Base-by-base conservation (phyloP, 2,888 invertebrate species). In the Mythimna vitellina region DNA sequence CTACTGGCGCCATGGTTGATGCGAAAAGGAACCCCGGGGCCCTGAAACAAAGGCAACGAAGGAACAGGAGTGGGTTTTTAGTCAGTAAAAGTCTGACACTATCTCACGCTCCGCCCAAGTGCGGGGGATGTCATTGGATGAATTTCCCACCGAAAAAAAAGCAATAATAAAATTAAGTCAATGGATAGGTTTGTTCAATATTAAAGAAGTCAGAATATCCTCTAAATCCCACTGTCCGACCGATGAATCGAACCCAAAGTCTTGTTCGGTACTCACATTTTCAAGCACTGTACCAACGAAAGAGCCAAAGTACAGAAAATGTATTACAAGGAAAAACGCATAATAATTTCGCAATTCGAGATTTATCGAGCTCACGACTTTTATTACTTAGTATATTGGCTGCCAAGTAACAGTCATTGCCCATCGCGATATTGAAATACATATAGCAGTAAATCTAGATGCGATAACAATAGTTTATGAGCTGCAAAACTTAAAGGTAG, bases 401-500 rank as follows among this genome's bases (percentile, higher is more conserved):
- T 22, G 58, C 35, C 29, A 63, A 60, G 61, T 61, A 90, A 89
- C 79, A 79, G 73, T 78, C 81, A 81, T 90, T 88, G 87, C 85
- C 78, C 84, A 88, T 86, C 60, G 71, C 82, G 67, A 63, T 63
- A 77, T 74, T 68, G 67, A 77, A 73, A 75, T 83, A 78, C 74
- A 71, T 66, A 65, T 67, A 68, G 70, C 71, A 66, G 65, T 42
- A 82, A 83, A 83, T 72, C 51, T 78, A n/a, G 60, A 29, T 10
- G 54, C 78, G 72, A 84, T 81, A 81, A 81, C 73, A 62, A 7
- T 10, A 35, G 49, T 80, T 83, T 80, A 80, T 83, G 76, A 32
- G 61, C 58, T 70, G 38, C 20, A 57, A 73, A 70, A 83, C 17
- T 56, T 7, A 58, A 56, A 14, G 8, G 38, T 38, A 42, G 12